phyloP scores from a whole-genome alignment of 1,140 invertebrate genomes.

The Lycorma delicatula region DNA sequence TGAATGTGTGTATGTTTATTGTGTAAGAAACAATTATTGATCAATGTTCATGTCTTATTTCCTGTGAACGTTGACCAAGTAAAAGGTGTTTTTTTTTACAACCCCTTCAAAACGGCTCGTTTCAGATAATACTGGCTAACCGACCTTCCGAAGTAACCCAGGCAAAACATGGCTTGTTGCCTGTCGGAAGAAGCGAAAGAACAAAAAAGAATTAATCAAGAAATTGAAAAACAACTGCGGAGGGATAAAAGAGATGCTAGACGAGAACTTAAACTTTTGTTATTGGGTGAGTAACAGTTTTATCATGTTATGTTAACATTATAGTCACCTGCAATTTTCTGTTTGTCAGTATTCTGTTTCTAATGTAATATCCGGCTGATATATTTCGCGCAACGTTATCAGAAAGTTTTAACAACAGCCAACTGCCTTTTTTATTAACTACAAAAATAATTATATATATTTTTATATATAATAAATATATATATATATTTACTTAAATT shows the following conservation, averaged over 20 bases:
- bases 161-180: slow-evolving; percentile 94
- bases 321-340: no score
- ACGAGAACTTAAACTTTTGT: slow-evolving; percentile 94
- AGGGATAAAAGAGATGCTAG: slow-evolving; percentile 99
- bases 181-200: slow-evolving; percentile 99
- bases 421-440: no score
- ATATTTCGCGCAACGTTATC: no score
- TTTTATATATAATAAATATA: no score
- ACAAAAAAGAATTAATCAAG: slow-evolving; percentile 99
- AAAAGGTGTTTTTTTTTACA: slow-evolving; percentile 18
- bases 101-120: slow-evolving; percentile 28
- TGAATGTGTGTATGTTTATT: slow-evolving; percentile 18
- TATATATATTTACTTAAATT: no score
- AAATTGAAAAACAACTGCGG: slow-evolving; percentile 98
- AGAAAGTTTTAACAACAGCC: no score
- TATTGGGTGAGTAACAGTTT: slow-evolving; percentile 91
- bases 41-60: slow-evolving; percentile 26
- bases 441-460: no score
- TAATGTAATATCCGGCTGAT: no score
- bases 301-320: no score
- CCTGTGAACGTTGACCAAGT: slow-evolving; percentile 23
- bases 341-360: no score
- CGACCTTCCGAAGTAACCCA: slow-evolving; percentile 33
- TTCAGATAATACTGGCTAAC: slow-evolving; percentile 37
- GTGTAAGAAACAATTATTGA: slow-evolving; percentile 18